phyloP scores from a whole-genome alignment of 1,140 invertebrate species.

The Epicauta chinensis region DNA sequence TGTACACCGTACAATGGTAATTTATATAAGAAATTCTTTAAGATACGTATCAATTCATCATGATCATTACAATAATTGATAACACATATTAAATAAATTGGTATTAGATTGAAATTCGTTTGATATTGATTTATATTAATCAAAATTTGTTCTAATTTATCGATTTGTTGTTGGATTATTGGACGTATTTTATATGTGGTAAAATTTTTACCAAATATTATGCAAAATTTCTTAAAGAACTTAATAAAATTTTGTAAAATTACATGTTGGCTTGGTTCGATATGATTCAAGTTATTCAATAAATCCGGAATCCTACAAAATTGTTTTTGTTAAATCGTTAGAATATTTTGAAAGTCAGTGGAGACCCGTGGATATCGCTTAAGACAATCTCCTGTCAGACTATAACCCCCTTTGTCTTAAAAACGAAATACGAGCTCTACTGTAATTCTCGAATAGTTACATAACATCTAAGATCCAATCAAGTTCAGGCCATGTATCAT shows the following conservation, averaged over 20 bases:
- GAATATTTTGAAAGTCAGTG: too few species aligned
- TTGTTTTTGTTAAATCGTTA: background rate
- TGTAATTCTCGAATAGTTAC: constrained; percentile 36
- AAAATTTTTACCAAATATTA: constrained; percentile 48
- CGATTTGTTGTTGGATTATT: constrained; percentile 46
- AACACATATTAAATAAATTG: constrained; percentile 52
- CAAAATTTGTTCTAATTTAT: constrained; percentile 41
- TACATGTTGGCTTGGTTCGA: constrained; percentile 39
- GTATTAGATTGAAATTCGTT: constrained; percentile 49
- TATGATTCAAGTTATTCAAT: constrained; percentile 39
- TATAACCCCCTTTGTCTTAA: too few species aligned
- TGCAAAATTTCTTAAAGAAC: constrained; percentile 45
- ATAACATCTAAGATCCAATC: constrained; percentile 51
- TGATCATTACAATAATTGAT: constrained; percentile 36
- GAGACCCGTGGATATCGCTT: too few species aligned
- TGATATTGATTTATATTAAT: constrained; percentile 39
- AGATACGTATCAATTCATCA: constrained; percentile 45
- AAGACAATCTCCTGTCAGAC: too few species aligned
- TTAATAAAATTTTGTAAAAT: constrained; percentile 41
- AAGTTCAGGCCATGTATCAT: constrained; percentile 47
- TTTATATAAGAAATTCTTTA: constrained; percentile 49
- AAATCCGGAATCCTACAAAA: constrained; percentile 42
- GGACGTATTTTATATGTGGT: constrained; percentile 46
- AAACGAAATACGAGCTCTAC: background rate
- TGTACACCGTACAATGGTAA: constrained; percentile 50